Percentiles rank a stretch among this genome's conserved stretches.
Conservation (phyloP, 2,113 vertebrate species). For the Pygoscelis adeliae region DNA sequence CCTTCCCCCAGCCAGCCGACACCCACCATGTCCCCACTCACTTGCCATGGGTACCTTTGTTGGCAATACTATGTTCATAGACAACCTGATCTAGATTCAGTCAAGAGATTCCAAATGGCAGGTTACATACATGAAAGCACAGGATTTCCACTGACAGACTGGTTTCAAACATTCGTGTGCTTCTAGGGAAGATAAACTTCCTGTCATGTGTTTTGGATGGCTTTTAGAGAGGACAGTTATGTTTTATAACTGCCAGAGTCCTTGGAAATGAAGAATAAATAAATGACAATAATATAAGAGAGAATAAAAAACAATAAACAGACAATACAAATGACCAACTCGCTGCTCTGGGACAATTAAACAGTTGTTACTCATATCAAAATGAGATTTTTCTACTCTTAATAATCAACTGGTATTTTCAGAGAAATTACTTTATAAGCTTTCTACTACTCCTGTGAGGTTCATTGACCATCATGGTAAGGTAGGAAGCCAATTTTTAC, state of each 20-base stretch:
- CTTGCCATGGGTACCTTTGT: neutral
- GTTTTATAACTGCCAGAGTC: neutral
- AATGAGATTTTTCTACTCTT: neutral
- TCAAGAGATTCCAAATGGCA: neutral
- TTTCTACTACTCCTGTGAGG: neutral
- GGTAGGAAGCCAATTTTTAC: neutral
- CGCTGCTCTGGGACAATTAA: neutral
- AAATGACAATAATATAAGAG: neutral
- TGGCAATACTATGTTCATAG: neutral
- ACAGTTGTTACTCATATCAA: neutral
- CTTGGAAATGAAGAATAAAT: conserved; percentile 18
- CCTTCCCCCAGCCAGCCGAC: no score
- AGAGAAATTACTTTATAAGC: conserved; percentile 6
- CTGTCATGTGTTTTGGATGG: neutral
- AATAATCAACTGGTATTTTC: neutral
- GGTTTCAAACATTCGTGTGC: neutral
- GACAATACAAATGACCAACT: neutral
- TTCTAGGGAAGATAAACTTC: neutral
- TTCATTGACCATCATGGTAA: neutral
- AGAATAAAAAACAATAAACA: neutral
- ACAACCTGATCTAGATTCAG: neutral
- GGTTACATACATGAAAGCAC: accelerated
- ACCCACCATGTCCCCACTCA: no score
- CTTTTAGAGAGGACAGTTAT: neutral
- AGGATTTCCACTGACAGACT: neutral